Conservation (phyloP, 30 jellyfish, hydroid and myxozoan species). For the Aurelia sp. region DNA sequence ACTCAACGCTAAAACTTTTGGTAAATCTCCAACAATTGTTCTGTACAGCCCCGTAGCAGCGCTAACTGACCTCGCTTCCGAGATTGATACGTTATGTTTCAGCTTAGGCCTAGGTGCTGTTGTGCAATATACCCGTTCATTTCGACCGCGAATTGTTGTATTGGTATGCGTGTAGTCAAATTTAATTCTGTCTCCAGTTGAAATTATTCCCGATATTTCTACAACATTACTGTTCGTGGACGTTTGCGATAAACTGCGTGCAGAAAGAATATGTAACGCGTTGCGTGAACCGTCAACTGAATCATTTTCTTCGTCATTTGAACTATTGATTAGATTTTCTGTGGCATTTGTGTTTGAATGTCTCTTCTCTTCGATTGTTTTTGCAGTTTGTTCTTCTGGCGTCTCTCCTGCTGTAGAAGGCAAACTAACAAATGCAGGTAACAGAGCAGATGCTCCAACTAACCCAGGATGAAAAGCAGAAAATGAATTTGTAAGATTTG, state of each 20-base stretch:
- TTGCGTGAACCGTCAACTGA: conserved; percentile 5
- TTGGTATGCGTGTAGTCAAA: conserved; percentile 73
- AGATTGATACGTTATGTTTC: conserved; percentile 61
- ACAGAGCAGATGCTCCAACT: conserved; percentile 50
- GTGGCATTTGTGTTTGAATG: neutral
- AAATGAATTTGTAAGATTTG: conserved; percentile 34
- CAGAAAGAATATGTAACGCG: neutral
- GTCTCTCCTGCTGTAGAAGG: neutral
- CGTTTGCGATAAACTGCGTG: conserved; percentile 19
- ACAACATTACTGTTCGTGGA: conserved; percentile 54
- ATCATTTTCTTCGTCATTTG: neutral
- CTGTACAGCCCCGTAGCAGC: conserved; percentile 97
- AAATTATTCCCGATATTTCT: conserved; percentile 67
- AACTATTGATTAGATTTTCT: neutral
- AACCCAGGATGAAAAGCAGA: conserved; percentile 52
- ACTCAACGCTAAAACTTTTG: conserved; percentile 62
- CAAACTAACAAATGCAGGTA: conserved; percentile 46
- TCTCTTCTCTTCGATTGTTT: neutral
- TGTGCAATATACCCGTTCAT: conserved; percentile 80
- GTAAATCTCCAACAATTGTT: conserved; percentile 93
- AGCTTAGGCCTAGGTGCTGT: conserved; percentile 92
- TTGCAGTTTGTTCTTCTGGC: neutral
- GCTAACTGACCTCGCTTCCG: conserved; percentile 81
- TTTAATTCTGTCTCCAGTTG: conserved; percentile 85
- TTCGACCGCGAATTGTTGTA: conserved; percentile 66